These are phyloP conservation scores for Ctenopoma kingsleyae DNA, from an alignment of 2,797 vertebrate species.

Conservation along the genomic window DNA sequence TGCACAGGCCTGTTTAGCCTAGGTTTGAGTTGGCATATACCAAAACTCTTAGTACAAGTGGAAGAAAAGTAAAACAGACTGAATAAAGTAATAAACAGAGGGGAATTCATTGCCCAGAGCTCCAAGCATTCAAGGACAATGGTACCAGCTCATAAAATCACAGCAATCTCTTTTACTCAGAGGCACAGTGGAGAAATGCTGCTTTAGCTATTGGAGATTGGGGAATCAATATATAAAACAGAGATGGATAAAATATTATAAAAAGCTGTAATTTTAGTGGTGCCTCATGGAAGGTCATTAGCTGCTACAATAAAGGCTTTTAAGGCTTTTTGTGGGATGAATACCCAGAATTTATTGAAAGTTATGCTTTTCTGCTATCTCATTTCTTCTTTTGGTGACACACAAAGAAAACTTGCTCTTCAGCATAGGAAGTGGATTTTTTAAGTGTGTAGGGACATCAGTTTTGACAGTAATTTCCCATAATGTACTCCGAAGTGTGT, in stretches of 20 bases:
- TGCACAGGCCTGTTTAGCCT: not conserved
- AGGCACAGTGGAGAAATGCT: slow-evolving; percentile 5
- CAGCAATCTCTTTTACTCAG: slow-evolving; percentile 5
- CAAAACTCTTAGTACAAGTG: not conserved
- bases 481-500: slow-evolving; percentile 31
- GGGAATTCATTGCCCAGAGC: slow-evolving; percentile 23
- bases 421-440: not conserved
- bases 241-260: slow-evolving; percentile 32
- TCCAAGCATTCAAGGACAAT: slow-evolving; percentile 50
- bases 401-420: slow-evolving; percentile 3
- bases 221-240: slow-evolving; percentile 50
- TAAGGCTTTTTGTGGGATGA: slow-evolving; percentile 23
- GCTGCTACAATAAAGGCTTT: slow-evolving; percentile 39
- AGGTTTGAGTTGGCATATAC: not conserved
- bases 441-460: slow-evolving; percentile 21
- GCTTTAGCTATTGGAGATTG: slow-evolving; percentile 13
- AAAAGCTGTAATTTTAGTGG: slow-evolving; percentile 28
- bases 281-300: slow-evolving; percentile 40
- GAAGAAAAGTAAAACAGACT: slow-evolving; percentile 31
- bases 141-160: slow-evolving; percentile 41
- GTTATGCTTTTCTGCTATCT: slow-evolving; percentile 7
- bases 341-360: slow-evolving; percentile 32
- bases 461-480: slow-evolving; percentile 40
- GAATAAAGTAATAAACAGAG: slow-evolving; percentile 23
- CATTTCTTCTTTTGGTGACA: not conserved